Percentiles rank a stretch among this genome's conserved stretches.
phyloP scores from a whole-genome alignment of 2,113 vertebrate genomes.

The Zeus faber region DNA sequence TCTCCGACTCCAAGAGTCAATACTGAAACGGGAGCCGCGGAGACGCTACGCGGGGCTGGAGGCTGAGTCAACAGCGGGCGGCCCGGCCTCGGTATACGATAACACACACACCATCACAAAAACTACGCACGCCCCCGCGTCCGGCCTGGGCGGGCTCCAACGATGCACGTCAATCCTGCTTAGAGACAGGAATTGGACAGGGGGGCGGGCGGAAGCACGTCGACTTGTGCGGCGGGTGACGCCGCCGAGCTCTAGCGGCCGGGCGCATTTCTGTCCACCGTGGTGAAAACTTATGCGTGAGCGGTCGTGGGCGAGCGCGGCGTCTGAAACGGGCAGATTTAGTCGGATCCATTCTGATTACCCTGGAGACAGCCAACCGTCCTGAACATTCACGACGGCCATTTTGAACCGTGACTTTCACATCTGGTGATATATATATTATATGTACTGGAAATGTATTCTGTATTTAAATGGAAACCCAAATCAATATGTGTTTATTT shows the following conservation, averaged over 20 bases:
- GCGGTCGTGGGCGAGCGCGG: too few relatives aligned
- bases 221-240: slow-evolving; percentile 29
- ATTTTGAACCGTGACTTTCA: too few relatives aligned
- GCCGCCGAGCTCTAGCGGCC: slow-evolving; percentile 38
- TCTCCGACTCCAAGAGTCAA: slow-evolving; percentile 51
- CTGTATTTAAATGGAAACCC: too few relatives aligned
- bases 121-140: slow-evolving; percentile 1
- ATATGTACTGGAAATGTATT: too few relatives aligned
- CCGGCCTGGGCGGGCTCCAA: slow-evolving; percentile 33
- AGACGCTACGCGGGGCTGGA: slow-evolving; percentile 39
- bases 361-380: too few relatives aligned
- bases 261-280: too few relatives aligned
- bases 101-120: slow-evolving; percentile 55
- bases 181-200: slow-evolving; percentile 58
- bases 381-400: too few relatives aligned
- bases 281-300: too few relatives aligned
- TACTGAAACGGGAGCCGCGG: slow-evolving; percentile 60
- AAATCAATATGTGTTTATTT: too few relatives aligned
- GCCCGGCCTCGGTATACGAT: slow-evolving; percentile 47
- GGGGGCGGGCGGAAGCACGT: slow-evolving; percentile 21
- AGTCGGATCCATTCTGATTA: too few relatives aligned
- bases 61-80: slow-evolving; percentile 56
- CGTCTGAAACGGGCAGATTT: too few relatives aligned
- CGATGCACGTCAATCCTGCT: slow-evolving; percentile 47
- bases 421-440: too few relatives aligned